These are phyloP conservation scores for Rallus crepitans DNA, from an alignment of 2,797 vertebrate genomes.

Conservation along the genomic window DNA sequence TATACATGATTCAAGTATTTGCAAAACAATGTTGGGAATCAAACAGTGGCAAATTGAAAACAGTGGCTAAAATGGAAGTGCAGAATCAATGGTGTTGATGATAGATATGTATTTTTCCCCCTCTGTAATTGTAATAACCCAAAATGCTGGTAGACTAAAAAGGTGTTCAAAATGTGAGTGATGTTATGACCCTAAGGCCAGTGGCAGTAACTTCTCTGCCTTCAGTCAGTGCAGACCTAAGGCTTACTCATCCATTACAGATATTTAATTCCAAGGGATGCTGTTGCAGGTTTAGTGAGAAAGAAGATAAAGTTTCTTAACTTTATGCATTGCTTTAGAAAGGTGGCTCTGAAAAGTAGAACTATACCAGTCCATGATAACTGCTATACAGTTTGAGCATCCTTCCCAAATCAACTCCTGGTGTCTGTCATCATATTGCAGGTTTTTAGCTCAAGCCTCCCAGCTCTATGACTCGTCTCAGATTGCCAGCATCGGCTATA, in stretches of 20 bases:
- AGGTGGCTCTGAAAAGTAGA: neutral
- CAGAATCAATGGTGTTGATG: neutral
- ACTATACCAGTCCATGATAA: neutral
- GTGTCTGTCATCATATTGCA: conserved; percentile 64
- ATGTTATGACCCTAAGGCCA: neutral
- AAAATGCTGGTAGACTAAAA: neutral
- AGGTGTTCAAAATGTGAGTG: neutral
- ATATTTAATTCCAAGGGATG: neutral
- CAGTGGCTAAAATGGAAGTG: neutral
- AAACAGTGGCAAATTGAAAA: neutral
- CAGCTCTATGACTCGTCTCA: conserved; percentile 89
- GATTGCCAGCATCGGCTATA: conserved; percentile 91
- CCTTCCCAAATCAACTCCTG: neutral
- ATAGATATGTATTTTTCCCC: neutral
- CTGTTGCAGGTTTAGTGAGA: neutral
- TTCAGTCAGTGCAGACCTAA: neutral
- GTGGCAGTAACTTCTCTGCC: neutral
- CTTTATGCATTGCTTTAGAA: neutral
- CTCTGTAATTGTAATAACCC: neutral
- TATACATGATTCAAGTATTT: neutral
- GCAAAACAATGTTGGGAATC: neutral
- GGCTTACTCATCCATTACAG: neutral
- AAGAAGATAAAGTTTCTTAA: neutral
- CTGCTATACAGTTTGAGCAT: neutral
- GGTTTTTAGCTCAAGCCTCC: conserved; percentile 92